phyloP scores from a whole-genome alignment of 2,113 vertebrate genomes.

The Pogona vitticeps region DNA sequence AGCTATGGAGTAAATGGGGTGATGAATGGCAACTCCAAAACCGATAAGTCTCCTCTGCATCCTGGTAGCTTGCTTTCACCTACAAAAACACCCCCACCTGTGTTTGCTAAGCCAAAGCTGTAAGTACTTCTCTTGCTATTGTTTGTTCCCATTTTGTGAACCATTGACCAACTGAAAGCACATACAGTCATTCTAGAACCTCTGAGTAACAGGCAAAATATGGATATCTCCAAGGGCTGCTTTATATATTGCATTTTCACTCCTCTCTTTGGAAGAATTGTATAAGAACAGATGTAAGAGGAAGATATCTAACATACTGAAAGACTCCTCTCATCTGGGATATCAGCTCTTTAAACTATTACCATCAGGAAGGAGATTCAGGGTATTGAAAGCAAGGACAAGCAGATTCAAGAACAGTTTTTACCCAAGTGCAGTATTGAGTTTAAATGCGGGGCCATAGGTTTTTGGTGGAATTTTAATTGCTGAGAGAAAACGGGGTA shows the following conservation, averaged over 20 bases:
- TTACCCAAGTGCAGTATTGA: too few species aligned
- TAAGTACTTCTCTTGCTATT: constrained; percentile 79
- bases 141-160: constrained; percentile 42
- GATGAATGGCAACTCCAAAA: constrained; percentile 72
- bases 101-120: constrained; percentile 96
- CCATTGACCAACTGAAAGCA: constrained; percentile 35
- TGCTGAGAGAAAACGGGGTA: too few species aligned
- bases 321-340: too few species aligned
- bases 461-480: too few species aligned
- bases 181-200: constrained; percentile 16
- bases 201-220: background rate
- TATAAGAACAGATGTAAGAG: too few species aligned
- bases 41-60: constrained; percentile 63
- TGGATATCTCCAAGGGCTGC: background rate
- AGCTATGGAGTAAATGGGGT: constrained; percentile 72
- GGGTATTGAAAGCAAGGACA: too few species aligned
- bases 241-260: background rate
- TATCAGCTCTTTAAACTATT: too few species aligned
- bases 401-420: too few species aligned
- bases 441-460: too few species aligned
- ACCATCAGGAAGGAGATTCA: too few species aligned
- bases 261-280: too few species aligned
- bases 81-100: constrained; percentile 86
- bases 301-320: too few species aligned
- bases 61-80: constrained; percentile 76